Evolutionary conservation across 2,888 invertebrate genomes (phyloP).

Genomic region (Drosophila tanythrix): DNA sequence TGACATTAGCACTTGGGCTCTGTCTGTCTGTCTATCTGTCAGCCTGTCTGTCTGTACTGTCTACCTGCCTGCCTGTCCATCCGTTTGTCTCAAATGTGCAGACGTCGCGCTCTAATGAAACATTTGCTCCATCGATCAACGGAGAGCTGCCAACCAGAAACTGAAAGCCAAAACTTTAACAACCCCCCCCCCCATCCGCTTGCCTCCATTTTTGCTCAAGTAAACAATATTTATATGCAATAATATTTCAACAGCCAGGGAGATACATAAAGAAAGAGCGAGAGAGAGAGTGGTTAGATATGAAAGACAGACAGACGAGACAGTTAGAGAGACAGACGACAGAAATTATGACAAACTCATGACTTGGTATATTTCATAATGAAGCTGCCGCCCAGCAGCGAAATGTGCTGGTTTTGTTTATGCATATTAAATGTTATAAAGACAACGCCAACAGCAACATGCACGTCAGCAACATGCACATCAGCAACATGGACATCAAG

Average conservation of each 20-base stretch:
- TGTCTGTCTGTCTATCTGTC: constrained; percentile 7
- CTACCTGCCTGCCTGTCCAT: background rate
- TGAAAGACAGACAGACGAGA: constrained; percentile 9
- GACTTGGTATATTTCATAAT: constrained; percentile 64
- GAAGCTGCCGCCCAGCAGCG: constrained; percentile 25
- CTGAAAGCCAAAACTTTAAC: constrained; percentile 6
- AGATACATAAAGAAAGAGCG: background rate
- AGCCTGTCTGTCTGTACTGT: background rate
- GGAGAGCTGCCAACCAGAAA: constrained; percentile 25
- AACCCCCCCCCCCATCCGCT: background rate
- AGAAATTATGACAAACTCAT: constrained; percentile 63
- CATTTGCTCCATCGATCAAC: constrained; percentile 73
- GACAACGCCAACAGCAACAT: constrained; percentile 62
- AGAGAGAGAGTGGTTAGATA: constrained; percentile 2
- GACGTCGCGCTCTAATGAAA: constrained; percentile 31
- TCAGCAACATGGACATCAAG: constrained; percentile 50
- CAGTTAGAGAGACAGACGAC: constrained; percentile 39
- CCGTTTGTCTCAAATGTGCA: constrained; percentile 1
- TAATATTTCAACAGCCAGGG: constrained; percentile 47
- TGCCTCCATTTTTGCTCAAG: constrained; percentile 12
- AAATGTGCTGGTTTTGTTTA: constrained; percentile 63
- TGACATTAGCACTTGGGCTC: constrained; percentile 35
- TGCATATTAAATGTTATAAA: constrained; percentile 75
- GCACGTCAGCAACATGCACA: constrained; percentile 28
- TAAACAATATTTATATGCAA: constrained; percentile 55